Evolutionary conservation across 2,113 vertebrate species (phyloP).

Genomic region (Protobothrops mucrosquamatus): DNA sequence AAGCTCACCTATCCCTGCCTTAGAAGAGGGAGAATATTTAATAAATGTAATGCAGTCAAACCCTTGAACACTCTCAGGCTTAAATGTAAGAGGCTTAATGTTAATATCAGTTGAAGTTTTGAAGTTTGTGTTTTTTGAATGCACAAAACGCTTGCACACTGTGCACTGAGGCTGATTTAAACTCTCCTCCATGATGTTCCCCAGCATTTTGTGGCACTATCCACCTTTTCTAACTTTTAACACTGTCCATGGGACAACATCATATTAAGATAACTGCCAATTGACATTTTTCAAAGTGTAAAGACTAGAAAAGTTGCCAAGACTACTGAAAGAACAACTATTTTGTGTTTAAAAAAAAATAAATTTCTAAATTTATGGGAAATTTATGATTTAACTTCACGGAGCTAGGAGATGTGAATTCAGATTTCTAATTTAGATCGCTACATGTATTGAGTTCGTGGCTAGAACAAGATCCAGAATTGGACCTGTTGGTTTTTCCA

Average conservation of each 20-base stretch:
- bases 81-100: not conserved
- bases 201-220: not conserved
- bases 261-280: not conserved
- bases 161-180: not conserved
- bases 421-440: no score
- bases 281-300: not conserved
- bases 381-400: not conserved
- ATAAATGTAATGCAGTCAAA: not conserved
- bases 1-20: not conserved
- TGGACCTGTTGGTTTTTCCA: not conserved
- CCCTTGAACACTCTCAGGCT: not conserved
- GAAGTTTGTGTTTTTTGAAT: not conserved
- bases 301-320: not conserved
- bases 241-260: not conserved
- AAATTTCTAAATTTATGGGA: not conserved
- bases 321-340: not conserved
- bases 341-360: not conserved
- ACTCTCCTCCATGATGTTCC: not conserved
- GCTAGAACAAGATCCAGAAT: not conserved
- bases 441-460: not conserved
- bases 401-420: not conserved
- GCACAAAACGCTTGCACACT: not conserved
- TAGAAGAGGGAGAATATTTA: not conserved
- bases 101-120: not conserved
- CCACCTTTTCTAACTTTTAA: not conserved